Conservation (phyloP, 2,797 vertebrate species). For the Amblyraja radiata region DNA sequence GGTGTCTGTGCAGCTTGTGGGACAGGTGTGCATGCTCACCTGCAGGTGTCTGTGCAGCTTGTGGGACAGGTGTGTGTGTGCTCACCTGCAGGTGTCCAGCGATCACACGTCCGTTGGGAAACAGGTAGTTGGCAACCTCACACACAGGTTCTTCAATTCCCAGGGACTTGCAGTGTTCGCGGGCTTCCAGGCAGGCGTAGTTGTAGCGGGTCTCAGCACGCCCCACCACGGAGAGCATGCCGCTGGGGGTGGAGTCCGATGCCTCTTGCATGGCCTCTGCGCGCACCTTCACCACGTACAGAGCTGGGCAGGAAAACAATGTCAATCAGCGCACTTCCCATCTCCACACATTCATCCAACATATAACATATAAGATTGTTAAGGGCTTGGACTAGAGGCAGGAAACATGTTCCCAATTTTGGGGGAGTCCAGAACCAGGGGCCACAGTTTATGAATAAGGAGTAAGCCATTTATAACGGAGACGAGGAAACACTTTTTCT, state of each 20-base stretch:
- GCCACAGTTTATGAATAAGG: no score
- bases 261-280: slow-evolving; percentile 92
- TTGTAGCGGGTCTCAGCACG: slow-evolving; percentile 64
- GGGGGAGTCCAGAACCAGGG: no score
- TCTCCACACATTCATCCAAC: neutral
- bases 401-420: no score
- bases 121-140: slow-evolving; percentile 80
- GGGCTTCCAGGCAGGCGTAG: slow-evolving; percentile 73
- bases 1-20: slow-evolving; percentile 49
- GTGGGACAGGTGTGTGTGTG: neutral
- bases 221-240: slow-evolving; percentile 84
- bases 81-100: slow-evolving; percentile 81
- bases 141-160: slow-evolving; percentile 75
- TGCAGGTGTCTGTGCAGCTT: no score
- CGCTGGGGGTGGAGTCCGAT: slow-evolving; percentile 69
- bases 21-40: no score
- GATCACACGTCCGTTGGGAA: slow-evolving; percentile 83
- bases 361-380: no score
- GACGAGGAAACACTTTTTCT: no score
- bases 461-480: no score
- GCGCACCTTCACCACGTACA: slow-evolving; percentile 81
- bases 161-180: slow-evolving; percentile 68
- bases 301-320: slow-evolving; percentile 53
- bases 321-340: no score
- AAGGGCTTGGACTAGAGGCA: no score